phyloP scores from a whole-genome alignment of 1,140 invertebrate genomes.

The Drosophila mauritiana region DNA sequence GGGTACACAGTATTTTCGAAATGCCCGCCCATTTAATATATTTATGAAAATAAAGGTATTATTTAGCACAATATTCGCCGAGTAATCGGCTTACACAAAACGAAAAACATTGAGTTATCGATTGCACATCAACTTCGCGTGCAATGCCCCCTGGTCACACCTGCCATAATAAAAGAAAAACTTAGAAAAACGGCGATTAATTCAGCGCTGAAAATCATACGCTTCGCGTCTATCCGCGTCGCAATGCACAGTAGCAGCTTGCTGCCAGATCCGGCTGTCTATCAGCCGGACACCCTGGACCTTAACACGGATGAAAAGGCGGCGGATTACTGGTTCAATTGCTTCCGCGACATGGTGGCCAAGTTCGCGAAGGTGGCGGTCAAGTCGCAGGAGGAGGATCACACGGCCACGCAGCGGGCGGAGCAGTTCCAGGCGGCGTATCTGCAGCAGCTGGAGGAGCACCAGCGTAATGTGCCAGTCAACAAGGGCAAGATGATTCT shows the following conservation, averaged over 20 bases:
- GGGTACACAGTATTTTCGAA: not conserved
- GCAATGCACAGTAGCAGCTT: slow-evolving; percentile 77
- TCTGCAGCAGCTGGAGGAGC: slow-evolving; percentile 90
- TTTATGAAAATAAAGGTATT: not conserved
- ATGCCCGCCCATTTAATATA: no score
- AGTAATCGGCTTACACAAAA: not conserved
- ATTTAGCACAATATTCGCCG: not conserved
- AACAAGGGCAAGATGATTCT: slow-evolving; percentile 87
- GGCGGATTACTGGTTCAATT: slow-evolving; percentile 96
- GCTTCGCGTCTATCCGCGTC: slow-evolving; percentile 35
- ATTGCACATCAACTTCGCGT: not conserved
- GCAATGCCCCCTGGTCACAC: slow-evolving; percentile 7
- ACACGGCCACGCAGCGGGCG: slow-evolving; percentile 91
- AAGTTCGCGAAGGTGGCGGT: slow-evolving; percentile 92
- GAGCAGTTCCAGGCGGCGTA: slow-evolving; percentile 94
- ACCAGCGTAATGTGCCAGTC: slow-evolving; percentile 88
- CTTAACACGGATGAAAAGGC: slow-evolving; percentile 93
- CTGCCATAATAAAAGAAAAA: not conserved
- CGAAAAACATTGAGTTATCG: not conserved
- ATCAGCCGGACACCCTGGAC: slow-evolving; percentile 96
- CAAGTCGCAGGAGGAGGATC: slow-evolving; percentile 90
- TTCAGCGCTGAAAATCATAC: slow-evolving; percentile 36
- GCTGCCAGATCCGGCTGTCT: slow-evolving; percentile 86
- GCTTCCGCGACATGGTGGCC: slow-evolving; percentile 93
- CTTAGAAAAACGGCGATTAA: slow-evolving; percentile 32